phyloP scores from a whole-genome alignment of 1,140 invertebrate species.

The Neuroterus valhalla region DNA sequence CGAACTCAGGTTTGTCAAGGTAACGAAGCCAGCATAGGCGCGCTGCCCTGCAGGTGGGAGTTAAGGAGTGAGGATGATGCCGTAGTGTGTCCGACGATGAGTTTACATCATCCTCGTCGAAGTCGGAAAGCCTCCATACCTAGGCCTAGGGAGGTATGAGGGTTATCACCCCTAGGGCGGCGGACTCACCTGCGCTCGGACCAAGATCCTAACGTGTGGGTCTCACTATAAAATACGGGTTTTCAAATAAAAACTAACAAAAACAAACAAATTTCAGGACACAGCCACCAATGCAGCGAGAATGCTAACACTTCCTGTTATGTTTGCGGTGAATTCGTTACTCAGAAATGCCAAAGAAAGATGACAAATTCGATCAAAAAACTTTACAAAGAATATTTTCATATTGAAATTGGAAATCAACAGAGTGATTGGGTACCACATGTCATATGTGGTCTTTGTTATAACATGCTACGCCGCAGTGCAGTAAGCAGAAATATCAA shows the following conservation, averaged over 20 bases:
- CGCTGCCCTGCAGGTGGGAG: conserved; percentile 32
- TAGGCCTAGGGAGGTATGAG: conserved; percentile 43
- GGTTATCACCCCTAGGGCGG: conserved; percentile 38
- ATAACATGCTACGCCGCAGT: conserved; percentile 28
- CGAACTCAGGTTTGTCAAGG: not conserved
- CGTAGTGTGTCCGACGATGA: no score
- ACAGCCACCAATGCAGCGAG: no score
- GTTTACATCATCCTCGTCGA: not conserved
- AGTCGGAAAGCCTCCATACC: conserved; percentile 42
- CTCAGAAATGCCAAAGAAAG: no score
- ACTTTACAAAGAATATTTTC: conserved; percentile 19
- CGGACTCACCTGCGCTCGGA: conserved; percentile 7
- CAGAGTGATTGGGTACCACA: no score
- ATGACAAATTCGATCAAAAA: not conserved
- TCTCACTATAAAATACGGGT: conserved; percentile 23
- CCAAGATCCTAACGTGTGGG: conserved; percentile 35
- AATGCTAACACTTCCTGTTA: no score
- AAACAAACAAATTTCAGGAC: conserved; percentile 1
- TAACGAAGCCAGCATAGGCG: conserved; percentile 36
- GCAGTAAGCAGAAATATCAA: not conserved
- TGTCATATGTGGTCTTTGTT: conserved; percentile 27
- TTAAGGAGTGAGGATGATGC: not conserved
- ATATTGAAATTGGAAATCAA: no score
- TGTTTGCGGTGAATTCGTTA: no score
- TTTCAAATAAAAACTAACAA: not conserved